Conservation (phyloP, 1,140 invertebrate species). For the Cydia amplana region DNA sequence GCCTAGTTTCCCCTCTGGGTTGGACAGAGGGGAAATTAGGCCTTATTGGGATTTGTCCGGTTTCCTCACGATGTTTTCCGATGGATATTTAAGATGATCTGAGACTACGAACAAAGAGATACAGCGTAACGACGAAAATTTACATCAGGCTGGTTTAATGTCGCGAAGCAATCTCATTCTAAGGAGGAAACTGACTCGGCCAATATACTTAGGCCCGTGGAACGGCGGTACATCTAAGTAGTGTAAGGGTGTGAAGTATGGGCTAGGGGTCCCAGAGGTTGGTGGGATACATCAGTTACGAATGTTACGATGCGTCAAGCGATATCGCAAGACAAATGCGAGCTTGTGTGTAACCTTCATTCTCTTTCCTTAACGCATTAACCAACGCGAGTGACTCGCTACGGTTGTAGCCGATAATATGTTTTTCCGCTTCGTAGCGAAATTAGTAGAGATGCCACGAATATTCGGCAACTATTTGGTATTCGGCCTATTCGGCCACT, state of each 20-base stretch:
- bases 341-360: slow-evolving; percentile 59
- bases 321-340: slow-evolving; percentile 74
- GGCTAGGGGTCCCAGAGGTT: slow-evolving; percentile 42
- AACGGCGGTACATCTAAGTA: slow-evolving; percentile 39
- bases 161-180: slow-evolving; percentile 74
- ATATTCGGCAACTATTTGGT: no score
- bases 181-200: slow-evolving; percentile 44
- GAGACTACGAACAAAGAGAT: slow-evolving; percentile 59
- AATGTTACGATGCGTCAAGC: slow-evolving; percentile 61
- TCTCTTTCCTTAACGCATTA: slow-evolving; percentile 51
- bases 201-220: slow-evolving; percentile 49
- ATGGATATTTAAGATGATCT: neutral
- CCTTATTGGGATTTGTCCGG: no score
- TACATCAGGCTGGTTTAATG: slow-evolving; percentile 75
- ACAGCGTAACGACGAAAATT: slow-evolving; percentile 69
- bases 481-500: no score
- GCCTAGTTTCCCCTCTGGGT: no score
- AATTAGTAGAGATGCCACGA: no score
- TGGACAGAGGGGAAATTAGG: no score
- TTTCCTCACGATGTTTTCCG: no score
- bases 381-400: no score
- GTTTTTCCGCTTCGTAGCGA: no score
- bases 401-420: no score
- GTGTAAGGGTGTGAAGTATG: slow-evolving; percentile 34
- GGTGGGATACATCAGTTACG: slow-evolving; percentile 59